A percentile compares a stretch with the other conserved stretches of the same genome.
phyloP scores from a whole-genome alignment of 2,888 invertebrate species.

The Listrodromus nycthemerus region DNA sequence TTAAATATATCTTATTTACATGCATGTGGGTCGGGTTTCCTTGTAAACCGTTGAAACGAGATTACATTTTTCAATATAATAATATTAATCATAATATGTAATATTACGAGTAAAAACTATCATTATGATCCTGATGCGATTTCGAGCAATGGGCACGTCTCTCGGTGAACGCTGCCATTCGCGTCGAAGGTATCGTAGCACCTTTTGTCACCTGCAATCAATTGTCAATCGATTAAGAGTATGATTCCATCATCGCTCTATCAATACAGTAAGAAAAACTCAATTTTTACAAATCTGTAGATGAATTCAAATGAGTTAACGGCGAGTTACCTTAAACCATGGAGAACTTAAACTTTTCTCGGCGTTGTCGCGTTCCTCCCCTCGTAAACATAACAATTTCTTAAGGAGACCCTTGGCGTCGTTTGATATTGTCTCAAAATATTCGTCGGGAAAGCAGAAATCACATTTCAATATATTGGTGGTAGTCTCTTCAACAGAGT shows the following conservation, averaged over 20 bases:
- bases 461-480: slow-evolving; percentile 93
- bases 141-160: slow-evolving; percentile 82
- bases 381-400: slow-evolving; percentile 87
- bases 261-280: neutral
- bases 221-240: neutral
- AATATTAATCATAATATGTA: slow-evolving; percentile 52
- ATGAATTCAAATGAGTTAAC: neutral
- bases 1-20: slow-evolving; percentile 69
- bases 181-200: slow-evolving; percentile 81
- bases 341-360: slow-evolving; percentile 83
- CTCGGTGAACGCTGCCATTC: slow-evolving; percentile 83
- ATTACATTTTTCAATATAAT: slow-evolving; percentile 35
- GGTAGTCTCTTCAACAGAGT: slow-evolving; percentile 93
- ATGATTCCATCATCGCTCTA: neutral
- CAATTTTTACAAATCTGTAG: neutral
- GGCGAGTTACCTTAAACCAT: slow-evolving; percentile 84
- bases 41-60: slow-evolving; percentile 57
- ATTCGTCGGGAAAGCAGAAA: slow-evolving; percentile 93
- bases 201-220: slow-evolving; percentile 79
- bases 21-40: slow-evolving; percentile 44
- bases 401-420: slow-evolving; percentile 89
- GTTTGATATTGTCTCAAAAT: slow-evolving; percentile 89
- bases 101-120: slow-evolving; percentile 77
- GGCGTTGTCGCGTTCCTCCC: slow-evolving; percentile 85
- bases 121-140: slow-evolving; percentile 81